Conservation (phyloP, 2,797 vertebrate species). For the Mastacembelus armatus region DNA sequence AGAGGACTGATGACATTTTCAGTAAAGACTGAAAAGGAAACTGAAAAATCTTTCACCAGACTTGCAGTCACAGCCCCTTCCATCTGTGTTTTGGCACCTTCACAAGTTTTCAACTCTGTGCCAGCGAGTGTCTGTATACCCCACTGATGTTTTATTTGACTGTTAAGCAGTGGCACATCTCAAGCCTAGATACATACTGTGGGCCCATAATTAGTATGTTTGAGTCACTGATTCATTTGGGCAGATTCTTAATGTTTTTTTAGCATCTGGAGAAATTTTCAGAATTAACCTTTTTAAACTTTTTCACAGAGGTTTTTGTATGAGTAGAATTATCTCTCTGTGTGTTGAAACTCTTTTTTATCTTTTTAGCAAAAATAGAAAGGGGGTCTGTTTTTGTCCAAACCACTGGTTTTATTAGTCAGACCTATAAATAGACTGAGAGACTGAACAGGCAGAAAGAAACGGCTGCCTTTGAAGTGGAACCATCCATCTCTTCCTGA, state of each 20-base stretch:
- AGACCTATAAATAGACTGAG: slow-evolving; percentile 36
- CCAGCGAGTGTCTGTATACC: slow-evolving; percentile 30
- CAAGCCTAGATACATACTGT: slow-evolving; percentile 35
- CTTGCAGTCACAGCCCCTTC: slow-evolving; percentile 26
- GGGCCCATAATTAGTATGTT: slow-evolving; percentile 48
- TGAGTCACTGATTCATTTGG: slow-evolving; percentile 54
- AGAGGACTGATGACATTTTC: slow-evolving; percentile 13
- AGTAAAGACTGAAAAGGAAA: slow-evolving; percentile 24
- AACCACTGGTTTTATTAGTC: slow-evolving; percentile 29
- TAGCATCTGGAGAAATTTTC: slow-evolving; percentile 16
- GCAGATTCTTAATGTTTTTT: slow-evolving; percentile 16
- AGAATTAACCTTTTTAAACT: slow-evolving; percentile 23
- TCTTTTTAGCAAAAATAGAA: background rate
- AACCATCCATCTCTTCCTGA: slow-evolving; percentile 39
- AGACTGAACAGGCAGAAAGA: slow-evolving; percentile 30
- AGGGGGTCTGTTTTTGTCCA: background rate
- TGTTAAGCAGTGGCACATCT: slow-evolving; percentile 45
- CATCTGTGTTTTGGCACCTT: slow-evolving; percentile 47
- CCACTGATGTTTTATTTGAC: slow-evolving; percentile 54
- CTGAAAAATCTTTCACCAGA: slow-evolving; percentile 5
- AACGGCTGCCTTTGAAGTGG: slow-evolving; percentile 21
- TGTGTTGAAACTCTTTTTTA: background rate
- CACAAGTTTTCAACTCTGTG: slow-evolving; percentile 29
- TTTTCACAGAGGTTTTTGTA: slow-evolving; percentile 10
- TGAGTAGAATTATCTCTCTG: background rate